Evolutionary conservation across 2,113 vertebrate genomes (phyloP).

Genomic region (Corapipo altera): DNA sequence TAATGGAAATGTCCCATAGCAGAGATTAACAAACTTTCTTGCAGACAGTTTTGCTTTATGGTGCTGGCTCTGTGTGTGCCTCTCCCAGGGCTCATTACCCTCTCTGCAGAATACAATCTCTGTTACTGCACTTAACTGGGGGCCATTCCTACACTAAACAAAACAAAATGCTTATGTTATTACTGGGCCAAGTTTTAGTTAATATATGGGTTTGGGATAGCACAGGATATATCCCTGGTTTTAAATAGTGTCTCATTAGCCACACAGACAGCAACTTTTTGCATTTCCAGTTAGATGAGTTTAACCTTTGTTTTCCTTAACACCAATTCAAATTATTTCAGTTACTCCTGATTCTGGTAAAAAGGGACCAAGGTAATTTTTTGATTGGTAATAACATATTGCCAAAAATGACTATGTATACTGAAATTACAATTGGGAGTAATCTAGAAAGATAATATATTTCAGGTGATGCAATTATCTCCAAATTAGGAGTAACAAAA

Average conservation of each 20-base stretch:
- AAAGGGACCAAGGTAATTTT: not conserved
- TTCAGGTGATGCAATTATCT: not conserved
- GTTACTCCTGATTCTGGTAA: not conserved
- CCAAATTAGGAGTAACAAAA: not conserved
- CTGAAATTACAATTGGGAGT: not conserved
- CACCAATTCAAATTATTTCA: not conserved
- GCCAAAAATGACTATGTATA: not conserved
- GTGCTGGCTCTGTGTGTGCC: not conserved
- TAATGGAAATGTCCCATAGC: slow-evolving; percentile 1
- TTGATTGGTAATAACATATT: not conserved
- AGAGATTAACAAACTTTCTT: not conserved
- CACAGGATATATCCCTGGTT: not conserved
- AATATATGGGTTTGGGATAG: not conserved
- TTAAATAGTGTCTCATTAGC: not conserved
- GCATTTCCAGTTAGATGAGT: not conserved
- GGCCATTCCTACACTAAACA: not conserved
- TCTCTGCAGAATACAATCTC: not conserved
- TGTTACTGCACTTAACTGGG: slow-evolving; percentile 14
- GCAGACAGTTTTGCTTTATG: slow-evolving; percentile 42
- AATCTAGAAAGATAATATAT: not conserved
- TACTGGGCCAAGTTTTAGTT: not conserved
- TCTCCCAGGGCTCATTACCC: not conserved
- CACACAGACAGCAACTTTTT: not conserved
- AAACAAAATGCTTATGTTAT: not conserved
- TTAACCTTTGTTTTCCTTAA: not conserved